These are phyloP conservation scores for Heliocidaris tuberculata DNA, from an alignment of 35 echinoderm and acorn worm species.

Conservation along the genomic window DNA sequence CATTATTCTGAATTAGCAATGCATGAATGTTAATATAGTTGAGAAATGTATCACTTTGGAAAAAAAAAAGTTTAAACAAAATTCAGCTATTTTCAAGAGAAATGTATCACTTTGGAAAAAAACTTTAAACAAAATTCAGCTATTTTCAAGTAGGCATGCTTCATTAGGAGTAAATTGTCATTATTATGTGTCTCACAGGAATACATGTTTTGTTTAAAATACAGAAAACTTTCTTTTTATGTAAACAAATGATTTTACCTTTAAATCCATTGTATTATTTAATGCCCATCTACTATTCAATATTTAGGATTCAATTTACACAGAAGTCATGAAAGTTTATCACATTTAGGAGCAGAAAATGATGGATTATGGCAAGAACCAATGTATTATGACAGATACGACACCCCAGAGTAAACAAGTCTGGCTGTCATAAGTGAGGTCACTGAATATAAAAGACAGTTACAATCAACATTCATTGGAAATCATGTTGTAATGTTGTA, in stretches of 20 bases:
- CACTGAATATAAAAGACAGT: neutral
- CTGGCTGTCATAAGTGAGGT: neutral
- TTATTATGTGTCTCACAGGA: too few relatives aligned
- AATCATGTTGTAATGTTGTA: neutral
- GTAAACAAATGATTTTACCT: neutral
- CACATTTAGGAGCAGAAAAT: neutral
- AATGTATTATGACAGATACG: neutral
- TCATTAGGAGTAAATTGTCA: too few relatives aligned
- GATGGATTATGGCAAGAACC: neutral
- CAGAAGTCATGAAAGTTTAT: neutral
- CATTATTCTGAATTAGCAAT: too few relatives aligned
- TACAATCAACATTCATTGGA: neutral
- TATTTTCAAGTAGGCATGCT: too few relatives aligned
- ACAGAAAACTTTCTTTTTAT: neutral
- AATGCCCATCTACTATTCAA: too few relatives aligned
- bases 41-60: too few relatives aligned
- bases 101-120: too few relatives aligned
- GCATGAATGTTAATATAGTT: too few relatives aligned
- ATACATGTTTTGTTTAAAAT: too few relatives aligned
- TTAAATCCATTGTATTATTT: neutral
- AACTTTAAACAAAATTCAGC: too few relatives aligned
- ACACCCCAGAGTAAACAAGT: neutral
- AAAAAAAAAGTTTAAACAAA: too few relatives aligned
- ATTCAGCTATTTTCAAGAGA: too few relatives aligned
- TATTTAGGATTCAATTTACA: neutral